Evolutionary conservation across 2,888 invertebrate genomes (phyloP).

Genomic region (Merodon equestris): DNA sequence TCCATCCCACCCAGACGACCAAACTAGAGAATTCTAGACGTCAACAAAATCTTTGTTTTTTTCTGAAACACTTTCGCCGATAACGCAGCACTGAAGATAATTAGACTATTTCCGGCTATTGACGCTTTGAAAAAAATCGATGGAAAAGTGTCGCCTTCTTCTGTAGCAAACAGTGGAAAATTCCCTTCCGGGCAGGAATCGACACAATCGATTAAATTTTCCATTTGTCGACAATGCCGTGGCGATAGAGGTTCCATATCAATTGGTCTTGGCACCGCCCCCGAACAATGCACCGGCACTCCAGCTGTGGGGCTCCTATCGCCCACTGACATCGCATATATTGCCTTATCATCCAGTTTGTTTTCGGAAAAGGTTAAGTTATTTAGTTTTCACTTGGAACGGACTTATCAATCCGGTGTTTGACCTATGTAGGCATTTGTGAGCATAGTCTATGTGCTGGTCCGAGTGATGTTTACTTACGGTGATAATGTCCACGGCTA

Average conservation of each 20-base stretch:
- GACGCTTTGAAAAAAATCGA: too few relatives aligned
- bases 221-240: not conserved
- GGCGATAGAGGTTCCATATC: not conserved
- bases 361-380: conserved; percentile 13
- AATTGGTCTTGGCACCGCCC: not conserved
- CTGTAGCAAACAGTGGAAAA: not conserved
- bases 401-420: conserved; percentile 8
- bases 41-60: too few relatives aligned
- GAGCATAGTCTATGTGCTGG: too few relatives aligned
- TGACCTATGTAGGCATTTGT: conserved; percentile 12
- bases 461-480: not conserved
- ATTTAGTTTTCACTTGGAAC: conserved; percentile 2
- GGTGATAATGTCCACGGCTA: conserved; percentile 16
- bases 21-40: too few relatives aligned
- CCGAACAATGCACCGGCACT: not conserved
- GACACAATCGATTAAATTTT: not conserved
- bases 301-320: not conserved
- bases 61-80: too few relatives aligned
- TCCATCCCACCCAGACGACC: too few relatives aligned
- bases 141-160: too few relatives aligned
- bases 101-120: too few relatives aligned
- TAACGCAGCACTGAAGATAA: too few relatives aligned
- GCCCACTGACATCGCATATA: not conserved
- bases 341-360: too few relatives aligned
- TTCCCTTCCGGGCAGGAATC: not conserved